Conservation (phyloP, 1,140 invertebrate genomes). For the Atta colombica region DNA sequence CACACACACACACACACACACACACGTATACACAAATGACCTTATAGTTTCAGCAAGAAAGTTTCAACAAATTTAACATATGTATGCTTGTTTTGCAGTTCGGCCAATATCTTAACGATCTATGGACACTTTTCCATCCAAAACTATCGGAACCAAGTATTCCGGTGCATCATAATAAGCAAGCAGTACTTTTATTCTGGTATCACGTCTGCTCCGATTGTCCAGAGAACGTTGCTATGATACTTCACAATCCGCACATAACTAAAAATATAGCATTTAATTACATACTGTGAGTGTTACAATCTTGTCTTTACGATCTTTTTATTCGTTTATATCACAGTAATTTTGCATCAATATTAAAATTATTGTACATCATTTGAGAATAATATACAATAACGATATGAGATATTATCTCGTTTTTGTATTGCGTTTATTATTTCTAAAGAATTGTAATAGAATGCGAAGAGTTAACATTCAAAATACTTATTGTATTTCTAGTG, state of each 20-base stretch:
- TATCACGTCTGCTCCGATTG: constrained; percentile 96
- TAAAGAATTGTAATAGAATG: neutral
- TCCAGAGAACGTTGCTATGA: constrained; percentile 95
- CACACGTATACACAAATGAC: neutral
- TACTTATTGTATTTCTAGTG: constrained; percentile 7
- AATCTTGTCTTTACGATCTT: neutral
- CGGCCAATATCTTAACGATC: constrained; percentile 94
- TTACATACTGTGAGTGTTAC: constrained; percentile 95
- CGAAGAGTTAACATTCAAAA: constrained; percentile 17
- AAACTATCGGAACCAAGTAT: constrained; percentile 98
- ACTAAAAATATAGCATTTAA: constrained; percentile 98
- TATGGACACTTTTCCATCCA: constrained; percentile 98
- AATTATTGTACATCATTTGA: neutral
- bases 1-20: neutral
- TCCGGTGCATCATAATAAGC: constrained; percentile 97
- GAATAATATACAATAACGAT: neutral
- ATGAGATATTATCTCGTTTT: neutral
- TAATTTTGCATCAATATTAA: neutral
- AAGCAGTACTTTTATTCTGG: constrained; percentile 96
- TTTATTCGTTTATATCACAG: constrained; percentile 17
- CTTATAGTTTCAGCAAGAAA: neutral
- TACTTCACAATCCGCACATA: constrained; percentile 93
- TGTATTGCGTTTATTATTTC: neutral
- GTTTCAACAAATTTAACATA: neutral
- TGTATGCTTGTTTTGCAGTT: constrained; percentile 87